These are phyloP conservation scores for Clarias platycephalus DNA, from an alignment of 2,797 vertebrate genomes.

Conservation along the genomic window DNA sequence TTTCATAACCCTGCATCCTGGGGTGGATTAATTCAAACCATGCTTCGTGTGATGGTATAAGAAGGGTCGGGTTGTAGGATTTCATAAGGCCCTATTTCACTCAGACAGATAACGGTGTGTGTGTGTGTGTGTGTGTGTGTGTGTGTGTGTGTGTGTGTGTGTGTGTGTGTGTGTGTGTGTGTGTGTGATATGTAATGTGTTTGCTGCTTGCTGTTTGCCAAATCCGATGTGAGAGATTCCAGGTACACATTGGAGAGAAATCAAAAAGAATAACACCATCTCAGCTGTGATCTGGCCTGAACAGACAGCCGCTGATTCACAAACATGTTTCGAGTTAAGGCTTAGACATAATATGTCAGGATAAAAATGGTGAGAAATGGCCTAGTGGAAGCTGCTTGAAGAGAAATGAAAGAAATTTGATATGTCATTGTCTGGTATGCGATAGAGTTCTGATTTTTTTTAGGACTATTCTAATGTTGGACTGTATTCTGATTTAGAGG, in stretches of 20 bases:
- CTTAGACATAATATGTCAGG: conserved; percentile 65
- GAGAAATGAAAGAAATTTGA: conserved; percentile 48
- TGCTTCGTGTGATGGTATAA: conserved; percentile 60
- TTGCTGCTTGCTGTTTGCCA: conserved; percentile 56
- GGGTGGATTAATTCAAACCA: conserved; percentile 71
- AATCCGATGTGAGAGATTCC: conserved; percentile 46
- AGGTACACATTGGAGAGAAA: conserved; percentile 57
- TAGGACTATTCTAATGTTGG: conserved; percentile 38
- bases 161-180: conserved; percentile 15
- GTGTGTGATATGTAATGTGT: conserved; percentile 51
- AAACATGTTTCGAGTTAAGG: conserved; percentile 65
- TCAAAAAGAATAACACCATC: conserved; percentile 64
- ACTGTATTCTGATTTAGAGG: conserved; percentile 25
- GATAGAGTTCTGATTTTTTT: conserved; percentile 36
- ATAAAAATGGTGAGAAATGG: conserved; percentile 61
- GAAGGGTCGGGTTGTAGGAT: conserved; percentile 56
- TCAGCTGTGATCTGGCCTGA: conserved; percentile 57
- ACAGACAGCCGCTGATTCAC: conserved; percentile 62
- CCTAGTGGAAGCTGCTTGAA: conserved; percentile 49
- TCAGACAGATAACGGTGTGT: conserved; percentile 58
- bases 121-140: conserved; percentile 20
- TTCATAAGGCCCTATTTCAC: conserved; percentile 64
- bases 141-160: conserved; percentile 21
- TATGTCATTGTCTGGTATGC: conserved; percentile 44
- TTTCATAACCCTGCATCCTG: conserved; percentile 65